phyloP scores from a whole-genome alignment of 2,113 vertebrate genomes.

The Amblyornis subalaris region DNA sequence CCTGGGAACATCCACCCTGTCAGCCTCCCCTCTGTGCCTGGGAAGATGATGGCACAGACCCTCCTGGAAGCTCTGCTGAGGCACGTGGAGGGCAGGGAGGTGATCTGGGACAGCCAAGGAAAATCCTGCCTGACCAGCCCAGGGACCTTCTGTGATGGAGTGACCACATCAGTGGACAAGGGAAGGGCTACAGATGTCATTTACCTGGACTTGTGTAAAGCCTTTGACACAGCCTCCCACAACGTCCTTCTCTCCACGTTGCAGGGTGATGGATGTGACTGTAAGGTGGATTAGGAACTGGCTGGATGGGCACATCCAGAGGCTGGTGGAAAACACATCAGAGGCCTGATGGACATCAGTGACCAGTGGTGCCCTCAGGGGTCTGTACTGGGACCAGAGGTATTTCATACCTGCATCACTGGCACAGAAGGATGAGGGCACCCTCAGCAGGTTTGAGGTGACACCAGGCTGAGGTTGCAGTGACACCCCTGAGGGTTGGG shows the following conservation, averaged over 20 bases:
- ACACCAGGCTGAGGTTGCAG: not conserved
- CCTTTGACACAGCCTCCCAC: not conserved
- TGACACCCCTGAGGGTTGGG: not conserved
- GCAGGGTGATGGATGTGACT: not conserved
- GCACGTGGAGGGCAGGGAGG: not conserved
- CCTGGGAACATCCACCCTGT: no score
- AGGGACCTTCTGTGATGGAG: not conserved
- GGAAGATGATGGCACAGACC: not conserved
- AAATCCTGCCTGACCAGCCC: not conserved
- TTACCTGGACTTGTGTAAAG: not conserved
- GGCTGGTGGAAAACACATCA: not conserved
- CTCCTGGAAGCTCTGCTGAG: not conserved
- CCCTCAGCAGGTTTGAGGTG: not conserved
- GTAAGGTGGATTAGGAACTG: not conserved
- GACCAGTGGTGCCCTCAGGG: not conserved
- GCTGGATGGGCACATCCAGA: not conserved
- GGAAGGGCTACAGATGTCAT: not conserved
- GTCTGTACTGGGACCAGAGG: not conserved
- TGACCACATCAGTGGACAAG: not conserved
- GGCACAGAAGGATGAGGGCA: not conserved
- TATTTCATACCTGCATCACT: not conserved
- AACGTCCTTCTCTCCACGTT: accelerated
- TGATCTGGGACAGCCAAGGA: not conserved
- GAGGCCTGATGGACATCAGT: not conserved
- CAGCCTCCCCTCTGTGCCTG: not conserved